Percentiles rank a stretch among this genome's conserved stretches.
These are phyloP conservation scores for Gisinianus flammeolus DNA, from an alignment of 2,888 invertebrate species.

Conservation along the genomic window DNA sequence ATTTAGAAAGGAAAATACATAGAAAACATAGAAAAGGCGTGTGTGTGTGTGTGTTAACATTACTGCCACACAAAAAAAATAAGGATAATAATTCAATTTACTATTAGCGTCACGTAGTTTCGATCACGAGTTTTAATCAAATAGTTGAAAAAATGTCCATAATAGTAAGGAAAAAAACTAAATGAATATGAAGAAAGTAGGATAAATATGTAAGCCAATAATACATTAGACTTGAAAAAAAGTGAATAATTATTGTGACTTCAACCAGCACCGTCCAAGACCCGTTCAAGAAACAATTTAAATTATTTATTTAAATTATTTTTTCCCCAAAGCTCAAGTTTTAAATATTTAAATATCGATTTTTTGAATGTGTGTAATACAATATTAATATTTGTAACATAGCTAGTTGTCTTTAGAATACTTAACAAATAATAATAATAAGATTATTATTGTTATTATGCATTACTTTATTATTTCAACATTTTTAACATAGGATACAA, in stretches of 20 bases:
- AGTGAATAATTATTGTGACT: not conserved
- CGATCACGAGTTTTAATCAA: not conserved
- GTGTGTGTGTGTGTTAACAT: too few relatives aligned
- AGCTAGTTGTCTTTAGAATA: not conserved
- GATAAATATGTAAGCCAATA: not conserved
- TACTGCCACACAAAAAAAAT: not conserved
- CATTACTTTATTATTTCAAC: not conserved
- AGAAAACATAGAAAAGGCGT: not conserved
- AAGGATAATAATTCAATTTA: not conserved
- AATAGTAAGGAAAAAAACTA: not conserved
- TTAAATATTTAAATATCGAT: not conserved
- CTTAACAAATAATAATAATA: not conserved
- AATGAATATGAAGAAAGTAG: not conserved
- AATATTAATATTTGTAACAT: not conserved
- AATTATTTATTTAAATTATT: too few relatives aligned
- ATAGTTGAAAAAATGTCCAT: not conserved
- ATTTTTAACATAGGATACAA: not conserved
- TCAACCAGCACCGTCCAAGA: not conserved
- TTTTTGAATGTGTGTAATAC: not conserved
- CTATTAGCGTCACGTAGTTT: not conserved
- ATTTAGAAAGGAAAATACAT: not conserved
- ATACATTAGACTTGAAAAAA: not conserved
- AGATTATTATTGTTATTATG: not conserved
- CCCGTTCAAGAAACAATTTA: not conserved
- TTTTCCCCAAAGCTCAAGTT: conserved; percentile 4